Base-by-base conservation (phyloP, 2,888 invertebrate species). In the Zaprionus obscuricornis region DNA sequence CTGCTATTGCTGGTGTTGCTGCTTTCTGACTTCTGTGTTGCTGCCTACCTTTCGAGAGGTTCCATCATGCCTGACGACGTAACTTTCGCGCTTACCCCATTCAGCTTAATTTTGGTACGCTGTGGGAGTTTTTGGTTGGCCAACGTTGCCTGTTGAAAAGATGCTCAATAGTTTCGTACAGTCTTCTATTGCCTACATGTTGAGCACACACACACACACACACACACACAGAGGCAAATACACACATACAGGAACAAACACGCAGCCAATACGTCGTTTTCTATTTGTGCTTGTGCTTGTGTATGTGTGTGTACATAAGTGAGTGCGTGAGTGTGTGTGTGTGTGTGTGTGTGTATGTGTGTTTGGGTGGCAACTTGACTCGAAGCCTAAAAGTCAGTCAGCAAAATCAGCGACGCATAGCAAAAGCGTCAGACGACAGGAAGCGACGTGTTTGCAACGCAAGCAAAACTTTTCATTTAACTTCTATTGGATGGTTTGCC, bases 401-500 rank as follows among this genome's bases (percentile, higher is more conserved):
- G 85, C 63, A 66, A 78, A 77, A 74, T 79, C 76, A 82, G 66
- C 85, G 83, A 82, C 86, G 83, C 83, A 85, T 82, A 60, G 83
- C 74, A 36, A 58, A 66, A 64, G 72, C 56, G 58, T 57, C 77
- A 84, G 76, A 73, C 85, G 76, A 76, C 85, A 85, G 86, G 79
- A 84, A 86, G 78, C 82, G 70, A 85, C 85, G 86, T 83, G 81
- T 81, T 81, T 81, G 81, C 81, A 71, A 68, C 86, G 85, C 86
- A 86, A 86, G 81, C 85, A 86, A 86, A 82, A 82, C 83, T 82
- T 82, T 82, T 82, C 86, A 86, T 85, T 86, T 86, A 82, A 85
- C 86, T 84, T 86, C 60, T 66, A 66, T 77, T 74, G 56, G 52
- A 59, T 37, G 64, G 54, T 31, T 26, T 36, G 56, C 42, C 47